Conservation (phyloP, 2,113 vertebrate species). For the Nyctibius bracteatus region DNA sequence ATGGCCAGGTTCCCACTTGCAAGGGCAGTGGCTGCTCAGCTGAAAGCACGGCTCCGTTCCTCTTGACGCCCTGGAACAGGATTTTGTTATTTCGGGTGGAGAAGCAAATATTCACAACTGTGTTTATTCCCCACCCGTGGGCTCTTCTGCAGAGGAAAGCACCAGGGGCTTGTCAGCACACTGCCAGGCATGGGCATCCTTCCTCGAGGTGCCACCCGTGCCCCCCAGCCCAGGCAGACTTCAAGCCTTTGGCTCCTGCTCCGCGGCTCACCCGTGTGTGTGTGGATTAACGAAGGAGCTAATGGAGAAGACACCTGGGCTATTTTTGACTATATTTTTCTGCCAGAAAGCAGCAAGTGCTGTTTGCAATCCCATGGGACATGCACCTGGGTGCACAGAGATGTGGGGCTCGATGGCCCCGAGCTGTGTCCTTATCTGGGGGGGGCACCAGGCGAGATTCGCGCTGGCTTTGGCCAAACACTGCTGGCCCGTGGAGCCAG, state of each 20-base stretch:
- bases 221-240: neutral
- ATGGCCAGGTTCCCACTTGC: neutral
- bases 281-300: neutral
- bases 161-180: neutral
- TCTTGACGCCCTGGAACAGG: accelerated
- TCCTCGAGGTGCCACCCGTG: neutral
- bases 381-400: neutral
- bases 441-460: accelerated
- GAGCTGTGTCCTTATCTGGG: accelerated
- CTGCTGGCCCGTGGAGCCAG: accelerated
- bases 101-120: conserved; percentile 1
- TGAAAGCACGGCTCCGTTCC: neutral
- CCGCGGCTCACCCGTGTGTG: neutral
- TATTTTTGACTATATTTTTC: neutral
- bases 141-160: neutral
- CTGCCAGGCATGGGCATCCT: neutral
- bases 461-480: neutral
- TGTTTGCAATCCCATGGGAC: neutral
- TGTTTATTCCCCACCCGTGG: neutral
- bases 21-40: neutral
- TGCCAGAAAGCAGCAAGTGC: neutral
- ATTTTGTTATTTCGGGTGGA: neutral
- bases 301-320: accelerated
- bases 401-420: neutral
- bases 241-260: neutral